Conservation (phyloP, 2,797 vertebrate species). For the Tauraco hartlaubi region DNA sequence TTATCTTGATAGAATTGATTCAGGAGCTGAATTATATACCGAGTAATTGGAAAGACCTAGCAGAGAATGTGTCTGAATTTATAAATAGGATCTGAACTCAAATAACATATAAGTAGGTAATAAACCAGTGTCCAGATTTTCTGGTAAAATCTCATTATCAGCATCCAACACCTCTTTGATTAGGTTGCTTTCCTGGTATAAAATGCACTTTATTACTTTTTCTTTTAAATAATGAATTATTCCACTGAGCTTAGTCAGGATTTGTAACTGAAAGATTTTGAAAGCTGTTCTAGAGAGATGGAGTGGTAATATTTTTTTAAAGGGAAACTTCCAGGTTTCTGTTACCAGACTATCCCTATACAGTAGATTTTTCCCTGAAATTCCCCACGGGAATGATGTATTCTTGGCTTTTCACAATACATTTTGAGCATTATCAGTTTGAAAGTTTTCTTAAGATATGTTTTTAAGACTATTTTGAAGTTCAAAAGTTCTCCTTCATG, state of each 20-base stretch:
- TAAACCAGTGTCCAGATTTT: slow-evolving; percentile 28
- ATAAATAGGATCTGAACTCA: slow-evolving; percentile 28
- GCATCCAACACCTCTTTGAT: background rate
- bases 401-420: background rate
- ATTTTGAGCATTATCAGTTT: background rate
- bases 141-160: slow-evolving; percentile 29
- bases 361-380: background rate
- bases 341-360: background rate
- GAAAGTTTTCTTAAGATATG: background rate
- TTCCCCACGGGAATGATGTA: background rate
- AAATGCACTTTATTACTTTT: slow-evolving; percentile 37
- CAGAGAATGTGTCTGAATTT: slow-evolving; percentile 18
- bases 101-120: slow-evolving; percentile 25
- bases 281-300: background rate
- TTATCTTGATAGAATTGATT: background rate
- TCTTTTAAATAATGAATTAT: slow-evolving; percentile 18
- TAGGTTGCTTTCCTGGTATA: background rate
- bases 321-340: background rate
- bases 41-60: slow-evolving; percentile 38
- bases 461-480: background rate
- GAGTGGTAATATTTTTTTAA: background rate
- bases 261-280: background rate
- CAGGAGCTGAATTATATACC: slow-evolving; percentile 33
- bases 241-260: background rate
- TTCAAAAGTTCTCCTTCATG: background rate